Conservation (phyloP, 1,140 invertebrate species). For the Stegodyphus mimosarum region DNA sequence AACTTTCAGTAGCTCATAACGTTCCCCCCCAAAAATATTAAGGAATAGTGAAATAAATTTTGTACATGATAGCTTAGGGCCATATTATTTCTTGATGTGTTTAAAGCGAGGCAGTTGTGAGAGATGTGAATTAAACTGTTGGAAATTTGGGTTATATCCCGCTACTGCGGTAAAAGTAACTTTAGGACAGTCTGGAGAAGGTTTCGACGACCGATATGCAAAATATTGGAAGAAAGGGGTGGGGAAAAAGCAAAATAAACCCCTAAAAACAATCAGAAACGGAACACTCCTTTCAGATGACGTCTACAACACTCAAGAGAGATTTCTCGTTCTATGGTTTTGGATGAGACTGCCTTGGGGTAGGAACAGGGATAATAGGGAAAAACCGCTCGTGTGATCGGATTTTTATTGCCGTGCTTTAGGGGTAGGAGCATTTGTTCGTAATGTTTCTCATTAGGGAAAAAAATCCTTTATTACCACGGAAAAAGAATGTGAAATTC, state of each 20-base stretch:
- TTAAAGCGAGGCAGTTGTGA: no score
- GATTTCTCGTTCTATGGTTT: constrained; percentile 16
- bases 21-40: no score
- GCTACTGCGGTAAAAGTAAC: background rate
- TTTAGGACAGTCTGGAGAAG: background rate
- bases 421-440: constrained; percentile 46
- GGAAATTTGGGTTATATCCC: constrained; percentile 20
- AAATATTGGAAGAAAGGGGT: constrained; percentile 11
- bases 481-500: constrained; percentile 48
- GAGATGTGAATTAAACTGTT: background rate
- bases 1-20: no score
- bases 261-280: constrained; percentile 41
- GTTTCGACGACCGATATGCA: background rate
- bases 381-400: constrained; percentile 31
- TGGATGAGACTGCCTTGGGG: background rate
- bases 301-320: constrained; percentile 34
- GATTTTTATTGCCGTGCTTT: constrained; percentile 52
- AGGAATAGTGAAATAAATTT: no score
- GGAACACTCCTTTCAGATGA: constrained; percentile 5
- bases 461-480: constrained; percentile 47
- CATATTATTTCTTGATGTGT: no score
- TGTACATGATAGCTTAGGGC: no score
- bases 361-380: constrained; percentile 40
- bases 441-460: constrained; percentile 55
- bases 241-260: background rate